Percentiles rank a stretch among this genome's conserved stretches.
phyloP scores from a whole-genome alignment of 1,140 invertebrate species.

The Lasioglossum baleicum region DNA sequence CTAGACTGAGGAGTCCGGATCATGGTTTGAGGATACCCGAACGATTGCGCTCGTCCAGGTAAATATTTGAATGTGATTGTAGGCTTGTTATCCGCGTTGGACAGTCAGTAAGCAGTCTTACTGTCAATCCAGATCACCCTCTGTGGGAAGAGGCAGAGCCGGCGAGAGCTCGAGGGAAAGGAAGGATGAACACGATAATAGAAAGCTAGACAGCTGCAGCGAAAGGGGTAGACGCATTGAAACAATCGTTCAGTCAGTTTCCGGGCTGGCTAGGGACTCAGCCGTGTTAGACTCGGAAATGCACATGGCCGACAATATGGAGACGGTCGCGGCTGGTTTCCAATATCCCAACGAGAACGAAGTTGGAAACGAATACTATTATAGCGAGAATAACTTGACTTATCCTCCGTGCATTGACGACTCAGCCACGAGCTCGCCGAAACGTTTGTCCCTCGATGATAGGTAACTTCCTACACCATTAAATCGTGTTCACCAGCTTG shows the following conservation, averaged over 20 bases:
- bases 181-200: conserved; percentile 52
- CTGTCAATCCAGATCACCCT: conserved; percentile 68
- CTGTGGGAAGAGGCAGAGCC: conserved; percentile 59
- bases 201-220: conserved; percentile 38
- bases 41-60: conserved; percentile 66
- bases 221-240: conserved; percentile 73
- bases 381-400: conserved; percentile 75
- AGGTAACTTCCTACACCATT: conserved; percentile 60
- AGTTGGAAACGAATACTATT: conserved; percentile 72
- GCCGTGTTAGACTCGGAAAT: conserved; percentile 63
- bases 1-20: conserved; percentile 63
- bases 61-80: not conserved
- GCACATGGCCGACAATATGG: conserved; percentile 52
- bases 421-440: conserved; percentile 71
- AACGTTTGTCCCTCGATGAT: conserved; percentile 78
- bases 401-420: conserved; percentile 77
- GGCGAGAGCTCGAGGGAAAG: conserved; percentile 54
- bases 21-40: conserved; percentile 44
- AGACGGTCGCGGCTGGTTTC: conserved; percentile 54
- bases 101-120: conserved; percentile 21
- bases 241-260: conserved; percentile 74
- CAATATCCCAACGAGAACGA: conserved; percentile 68
- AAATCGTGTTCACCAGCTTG: not conserved
- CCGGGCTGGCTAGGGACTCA: conserved; percentile 58
- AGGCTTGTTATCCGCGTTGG: not conserved